phyloP scores from a whole-genome alignment of 2,113 vertebrate species.

The Coryphaenoides rupestris region DNA sequence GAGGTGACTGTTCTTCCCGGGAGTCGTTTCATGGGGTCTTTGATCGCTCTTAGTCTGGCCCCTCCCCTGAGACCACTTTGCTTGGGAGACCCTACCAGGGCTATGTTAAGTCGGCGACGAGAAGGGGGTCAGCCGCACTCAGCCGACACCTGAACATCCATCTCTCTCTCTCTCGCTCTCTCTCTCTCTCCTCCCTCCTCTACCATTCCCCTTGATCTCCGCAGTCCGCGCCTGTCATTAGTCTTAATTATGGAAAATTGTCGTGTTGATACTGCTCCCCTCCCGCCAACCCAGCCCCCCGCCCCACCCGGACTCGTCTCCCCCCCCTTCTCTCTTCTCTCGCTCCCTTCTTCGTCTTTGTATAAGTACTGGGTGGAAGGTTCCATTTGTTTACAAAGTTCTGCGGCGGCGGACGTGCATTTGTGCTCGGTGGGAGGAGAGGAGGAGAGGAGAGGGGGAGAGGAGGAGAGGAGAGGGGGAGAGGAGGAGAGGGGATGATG shows the following conservation, averaged over 20 bases:
- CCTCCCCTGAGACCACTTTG: no score
- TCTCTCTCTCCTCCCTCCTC: no score
- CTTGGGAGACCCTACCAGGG: no score
- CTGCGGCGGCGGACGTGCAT: slow-evolving; percentile 95
- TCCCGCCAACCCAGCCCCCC: no score
- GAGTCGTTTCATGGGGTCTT: slow-evolving; percentile 91
- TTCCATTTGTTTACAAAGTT: slow-evolving; percentile 99
- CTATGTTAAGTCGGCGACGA: slow-evolving; percentile 99
- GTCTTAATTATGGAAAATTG: slow-evolving; percentile 99
- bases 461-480: slow-evolving; percentile 8
- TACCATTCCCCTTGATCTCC: slow-evolving; percentile 98
- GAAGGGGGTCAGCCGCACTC: slow-evolving; percentile 99
- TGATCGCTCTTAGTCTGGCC: no score
- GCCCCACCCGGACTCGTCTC: no score
- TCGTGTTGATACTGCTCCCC: slow-evolving; percentile 94
- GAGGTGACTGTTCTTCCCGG: no score
- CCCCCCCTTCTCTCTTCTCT: slow-evolving; percentile 83
- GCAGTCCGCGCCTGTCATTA: slow-evolving; percentile 99
- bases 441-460: slow-evolving; percentile 95
- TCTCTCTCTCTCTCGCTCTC: slow-evolving; percentile 99
- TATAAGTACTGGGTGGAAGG: slow-evolving; percentile 99
- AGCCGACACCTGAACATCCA: slow-evolving; percentile 99
- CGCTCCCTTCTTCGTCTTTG: slow-evolving; percentile 78
- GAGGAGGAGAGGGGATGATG: no score
- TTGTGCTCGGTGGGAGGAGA: slow-evolving; percentile 77